These are phyloP conservation scores for Oreortyx pictus DNA, from an alignment of 2,797 vertebrate genomes.

Conservation along the genomic window DNA sequence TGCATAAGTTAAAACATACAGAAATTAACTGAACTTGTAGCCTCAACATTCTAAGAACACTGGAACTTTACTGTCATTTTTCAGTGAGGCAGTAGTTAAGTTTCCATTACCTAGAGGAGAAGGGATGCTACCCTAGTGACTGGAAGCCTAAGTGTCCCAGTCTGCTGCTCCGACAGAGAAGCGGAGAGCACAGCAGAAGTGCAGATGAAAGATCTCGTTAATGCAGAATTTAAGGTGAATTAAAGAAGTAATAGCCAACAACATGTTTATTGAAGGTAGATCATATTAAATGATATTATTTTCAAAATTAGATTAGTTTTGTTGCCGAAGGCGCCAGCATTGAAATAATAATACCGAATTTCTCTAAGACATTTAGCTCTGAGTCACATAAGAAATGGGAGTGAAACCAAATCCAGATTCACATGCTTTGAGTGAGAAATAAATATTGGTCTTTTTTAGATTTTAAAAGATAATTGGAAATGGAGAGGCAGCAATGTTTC, in stretches of 20 bases:
- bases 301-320: not conserved
- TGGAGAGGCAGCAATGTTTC: not conserved
- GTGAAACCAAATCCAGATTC: not conserved
- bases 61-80: not conserved
- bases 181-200: not conserved
- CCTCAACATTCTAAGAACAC: not conserved
- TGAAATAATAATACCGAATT: not conserved
- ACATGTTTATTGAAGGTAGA: not conserved
- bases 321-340: not conserved
- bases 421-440: not conserved
- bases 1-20: conserved; percentile 19
- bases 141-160: not conserved
- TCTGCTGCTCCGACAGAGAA: not conserved
- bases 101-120: not conserved
- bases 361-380: not conserved
- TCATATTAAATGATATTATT: not conserved
- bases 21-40: conserved; percentile 28
- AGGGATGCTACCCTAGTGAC: not conserved
- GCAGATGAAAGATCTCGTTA: not conserved
- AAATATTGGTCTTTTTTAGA: not conserved
- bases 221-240: not conserved
- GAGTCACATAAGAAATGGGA: not conserved
- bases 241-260: not conserved
- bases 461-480: not conserved
- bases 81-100: not conserved